These are phyloP conservation scores for Acanthis flammea DNA, from an alignment of 2,797 vertebrate genomes.

Conservation along the genomic window DNA sequence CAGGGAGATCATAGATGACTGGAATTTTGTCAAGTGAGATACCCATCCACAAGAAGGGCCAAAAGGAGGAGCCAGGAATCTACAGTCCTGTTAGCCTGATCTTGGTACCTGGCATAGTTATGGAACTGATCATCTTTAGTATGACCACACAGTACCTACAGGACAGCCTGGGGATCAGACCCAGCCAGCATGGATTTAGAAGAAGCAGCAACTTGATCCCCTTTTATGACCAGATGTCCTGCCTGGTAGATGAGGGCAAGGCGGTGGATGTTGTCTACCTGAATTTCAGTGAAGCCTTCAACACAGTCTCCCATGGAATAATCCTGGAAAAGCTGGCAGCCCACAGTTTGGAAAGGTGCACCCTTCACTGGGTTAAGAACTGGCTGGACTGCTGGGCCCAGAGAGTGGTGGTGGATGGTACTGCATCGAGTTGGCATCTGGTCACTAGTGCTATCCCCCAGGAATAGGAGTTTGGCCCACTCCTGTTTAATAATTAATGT, in stretches of 20 bases:
- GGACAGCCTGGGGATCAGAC: neutral
- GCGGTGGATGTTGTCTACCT: neutral
- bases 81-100: neutral
- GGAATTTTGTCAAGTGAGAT: neutral
- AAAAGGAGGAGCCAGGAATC: neutral
- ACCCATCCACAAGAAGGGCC: neutral
- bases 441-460: no score
- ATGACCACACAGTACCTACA: neutral
- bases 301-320: neutral
- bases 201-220: neutral
- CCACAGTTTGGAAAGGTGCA: neutral
- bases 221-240: neutral
- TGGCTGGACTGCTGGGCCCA: neutral
- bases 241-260: neutral
- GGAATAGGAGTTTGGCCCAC: no score
- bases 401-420: neutral
- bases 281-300: neutral
- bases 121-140: neutral
- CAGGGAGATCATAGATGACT: neutral
- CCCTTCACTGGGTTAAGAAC: neutral
- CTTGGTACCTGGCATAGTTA: neutral
- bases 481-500: neutral
- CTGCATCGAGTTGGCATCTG: neutral
- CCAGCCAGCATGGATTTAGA: neutral
- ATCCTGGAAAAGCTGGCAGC: no score